A percentile compares a stretch with the other conserved stretches of the same genome.
Evolutionary conservation across 2,113 vertebrate species (phyloP).

Genomic region (Lontra canadensis): DNA sequence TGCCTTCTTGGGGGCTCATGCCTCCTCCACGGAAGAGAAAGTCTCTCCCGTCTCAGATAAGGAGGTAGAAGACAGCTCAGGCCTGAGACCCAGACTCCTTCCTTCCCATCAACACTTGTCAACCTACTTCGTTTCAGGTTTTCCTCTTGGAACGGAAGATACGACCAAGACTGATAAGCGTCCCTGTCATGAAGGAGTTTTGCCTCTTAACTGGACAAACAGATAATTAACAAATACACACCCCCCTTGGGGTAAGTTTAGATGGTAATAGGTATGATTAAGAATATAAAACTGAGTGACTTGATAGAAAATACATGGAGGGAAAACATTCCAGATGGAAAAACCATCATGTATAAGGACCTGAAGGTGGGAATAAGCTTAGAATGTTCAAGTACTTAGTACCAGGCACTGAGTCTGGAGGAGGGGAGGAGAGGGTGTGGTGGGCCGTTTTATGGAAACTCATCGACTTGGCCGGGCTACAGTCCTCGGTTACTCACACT

Average conservation of each 20-base stretch:
- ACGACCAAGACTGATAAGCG: neutral
- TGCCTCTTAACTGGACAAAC: neutral
- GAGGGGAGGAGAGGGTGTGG: neutral
- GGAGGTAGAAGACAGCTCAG: neutral
- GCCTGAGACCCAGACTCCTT: neutral
- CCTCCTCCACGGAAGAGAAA: neutral
- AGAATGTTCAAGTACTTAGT: neutral
- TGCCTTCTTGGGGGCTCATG: neutral
- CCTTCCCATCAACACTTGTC: neutral
- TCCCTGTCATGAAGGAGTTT: neutral
- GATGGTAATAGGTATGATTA: neutral
- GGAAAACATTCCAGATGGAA: neutral
- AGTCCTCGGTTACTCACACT: neutral
- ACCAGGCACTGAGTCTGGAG: fast-evolving
- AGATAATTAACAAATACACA: neutral
- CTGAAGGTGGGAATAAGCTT: neutral
- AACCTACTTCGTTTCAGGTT: neutral
- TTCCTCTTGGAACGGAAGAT: neutral
- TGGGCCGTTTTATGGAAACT: neutral
- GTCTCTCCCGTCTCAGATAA: neutral
- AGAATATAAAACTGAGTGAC: neutral
- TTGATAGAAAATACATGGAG: neutral
- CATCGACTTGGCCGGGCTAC: neutral
- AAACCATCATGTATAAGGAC: neutral
- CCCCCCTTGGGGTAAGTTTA: neutral